These are phyloP conservation scores for Sceliomorpha sp. DNA, from an alignment of 2,888 invertebrate genomes.

Conservation along the genomic window DNA sequence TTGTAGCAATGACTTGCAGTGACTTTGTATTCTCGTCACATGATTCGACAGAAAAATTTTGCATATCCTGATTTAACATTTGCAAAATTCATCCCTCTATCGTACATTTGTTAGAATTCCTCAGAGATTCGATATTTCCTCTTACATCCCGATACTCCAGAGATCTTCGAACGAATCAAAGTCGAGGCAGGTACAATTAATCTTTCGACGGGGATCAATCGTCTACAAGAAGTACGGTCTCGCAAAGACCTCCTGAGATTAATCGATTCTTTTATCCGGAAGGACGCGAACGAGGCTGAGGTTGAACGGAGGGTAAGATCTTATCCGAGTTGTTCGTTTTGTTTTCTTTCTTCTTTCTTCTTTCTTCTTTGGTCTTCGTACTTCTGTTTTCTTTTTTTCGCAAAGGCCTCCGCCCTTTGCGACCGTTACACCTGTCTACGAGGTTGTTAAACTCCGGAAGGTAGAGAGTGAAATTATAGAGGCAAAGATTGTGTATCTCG, in stretches of 20 bases:
- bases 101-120: conserved; percentile 32
- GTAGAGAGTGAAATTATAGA: conserved; percentile 1
- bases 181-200: conserved; percentile 55
- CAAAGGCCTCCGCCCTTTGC: conserved; percentile 18
- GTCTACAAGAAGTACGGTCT: conserved; percentile 55
- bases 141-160: conserved; percentile 33
- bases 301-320: conserved; percentile 35
- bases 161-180: conserved; percentile 40
- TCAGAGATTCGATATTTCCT: conserved; percentile 52
- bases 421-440: conserved; percentile 43
- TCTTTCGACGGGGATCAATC: conserved; percentile 56
- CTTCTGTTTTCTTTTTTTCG: no score
- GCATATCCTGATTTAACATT: conserved; percentile 21
- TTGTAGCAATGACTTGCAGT: no score
- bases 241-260: conserved; percentile 53
- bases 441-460: conserved; percentile 21
- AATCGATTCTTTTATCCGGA: conserved; percentile 57
- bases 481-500: not conserved
- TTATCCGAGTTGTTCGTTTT: conserved; percentile 37
- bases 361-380: no score
- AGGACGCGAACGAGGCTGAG: conserved; percentile 28
- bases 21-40: no score
- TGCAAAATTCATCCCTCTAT: conserved; percentile 24
- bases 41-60: conserved; percentile 4
- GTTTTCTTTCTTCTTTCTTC: no score